Conservation (phyloP, 2,888 invertebrate species). For the Caenorhabditis macrosperma region DNA sequence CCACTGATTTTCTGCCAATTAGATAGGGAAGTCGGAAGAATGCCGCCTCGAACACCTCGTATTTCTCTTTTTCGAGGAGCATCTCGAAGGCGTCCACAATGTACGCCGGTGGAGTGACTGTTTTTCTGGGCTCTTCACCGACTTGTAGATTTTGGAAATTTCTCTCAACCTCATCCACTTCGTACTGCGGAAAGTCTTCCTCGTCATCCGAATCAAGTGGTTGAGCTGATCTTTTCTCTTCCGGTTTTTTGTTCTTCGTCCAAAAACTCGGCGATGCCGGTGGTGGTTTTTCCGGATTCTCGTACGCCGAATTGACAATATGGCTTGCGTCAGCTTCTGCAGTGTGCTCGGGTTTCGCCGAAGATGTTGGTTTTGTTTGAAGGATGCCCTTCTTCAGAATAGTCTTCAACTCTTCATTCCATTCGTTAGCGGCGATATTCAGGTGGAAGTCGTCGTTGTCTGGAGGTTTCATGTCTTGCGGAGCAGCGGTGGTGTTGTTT, state of each 20-base stretch:
- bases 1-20: constrained; percentile 45
- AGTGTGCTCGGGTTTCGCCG: not conserved
- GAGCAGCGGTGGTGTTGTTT: not conserved
- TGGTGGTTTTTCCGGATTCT: not conserved
- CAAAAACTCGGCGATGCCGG: not conserved
- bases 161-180: constrained; percentile 26
- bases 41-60: constrained; percentile 53
- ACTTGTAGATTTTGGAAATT: constrained; percentile 14
- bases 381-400: constrained; percentile 3
- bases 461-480: not conserved
- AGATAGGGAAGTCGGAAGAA: constrained; percentile 28
- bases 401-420: constrained; percentile 1
- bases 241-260: not conserved
- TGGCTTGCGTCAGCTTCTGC: not conserved
- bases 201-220: constrained; percentile 55
- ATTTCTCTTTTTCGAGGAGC: constrained; percentile 52
- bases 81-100: constrained; percentile 43
- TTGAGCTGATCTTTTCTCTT: not conserved
- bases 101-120: constrained; percentile 19
- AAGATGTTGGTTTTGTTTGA: not conserved
- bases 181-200: constrained; percentile 49
- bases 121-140: constrained; percentile 31
- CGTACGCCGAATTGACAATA: not conserved
- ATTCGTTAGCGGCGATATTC: not conserved
- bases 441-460: not conserved